These are phyloP conservation scores for Sebastes ruberrimus DNA, from an alignment of 2,797 vertebrate genomes.

Conservation along the genomic window DNA sequence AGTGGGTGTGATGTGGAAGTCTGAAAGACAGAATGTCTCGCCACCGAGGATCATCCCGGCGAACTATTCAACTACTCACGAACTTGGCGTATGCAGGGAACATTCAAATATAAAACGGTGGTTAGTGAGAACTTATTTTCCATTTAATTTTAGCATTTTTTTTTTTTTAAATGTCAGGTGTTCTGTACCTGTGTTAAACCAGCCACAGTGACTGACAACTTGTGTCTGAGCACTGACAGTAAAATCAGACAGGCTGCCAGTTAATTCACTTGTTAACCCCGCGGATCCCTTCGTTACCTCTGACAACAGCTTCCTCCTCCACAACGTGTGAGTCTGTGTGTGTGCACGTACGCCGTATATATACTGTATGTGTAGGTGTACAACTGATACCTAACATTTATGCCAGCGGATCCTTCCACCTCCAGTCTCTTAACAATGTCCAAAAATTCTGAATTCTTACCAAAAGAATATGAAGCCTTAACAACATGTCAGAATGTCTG, in stretches of 20 bases:
- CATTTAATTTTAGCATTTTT: neutral
- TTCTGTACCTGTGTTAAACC: slow-evolving; percentile 31
- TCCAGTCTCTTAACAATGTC: slow-evolving; percentile 11
- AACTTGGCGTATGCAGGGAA: slow-evolving; percentile 11
- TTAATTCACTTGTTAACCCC: slow-evolving; percentile 60
- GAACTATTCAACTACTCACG: slow-evolving; percentile 21
- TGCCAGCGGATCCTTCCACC: neutral
- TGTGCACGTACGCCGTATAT: neutral
- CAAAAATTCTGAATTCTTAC: slow-evolving; percentile 18
- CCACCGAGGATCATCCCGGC: slow-evolving; percentile 27
- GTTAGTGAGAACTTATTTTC: slow-evolving; percentile 1
- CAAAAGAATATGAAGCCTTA: slow-evolving; percentile 3
- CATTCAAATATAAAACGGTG: neutral
- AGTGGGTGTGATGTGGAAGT: slow-evolving; percentile 37
- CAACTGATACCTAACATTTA: neutral
- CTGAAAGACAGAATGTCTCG: slow-evolving; percentile 44
- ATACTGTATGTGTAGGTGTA: slow-evolving; percentile 3
- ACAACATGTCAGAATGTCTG: slow-evolving; percentile 38
- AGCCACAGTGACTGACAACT: slow-evolving; percentile 11
- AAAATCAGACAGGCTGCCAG: slow-evolving; percentile 62
- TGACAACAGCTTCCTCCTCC: slow-evolving; percentile 39
- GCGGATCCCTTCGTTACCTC: slow-evolving; percentile 49
- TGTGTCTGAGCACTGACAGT: slow-evolving; percentile 47
- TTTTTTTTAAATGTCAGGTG: slow-evolving; percentile 10
- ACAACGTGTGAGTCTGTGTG: slow-evolving; percentile 8